Evolutionary conservation across 1,140 invertebrate species (phyloP), one percentile per base, ranked within the genome.

Genomic region (Vollenhovia emeryi): DNA sequence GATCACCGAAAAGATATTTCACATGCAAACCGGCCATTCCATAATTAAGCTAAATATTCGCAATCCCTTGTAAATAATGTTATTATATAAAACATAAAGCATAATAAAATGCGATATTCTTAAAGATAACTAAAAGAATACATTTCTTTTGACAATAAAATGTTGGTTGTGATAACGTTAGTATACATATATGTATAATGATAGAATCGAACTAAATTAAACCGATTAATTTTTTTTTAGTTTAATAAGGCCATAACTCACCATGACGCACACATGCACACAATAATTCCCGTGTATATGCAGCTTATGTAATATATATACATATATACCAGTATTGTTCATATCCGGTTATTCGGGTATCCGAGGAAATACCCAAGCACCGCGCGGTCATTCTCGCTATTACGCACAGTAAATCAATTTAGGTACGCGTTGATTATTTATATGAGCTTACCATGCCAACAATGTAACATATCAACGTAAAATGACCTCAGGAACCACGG

Each of bases 351-450:
- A 59, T 27, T 75, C 15, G n/a, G 9, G 24, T 75, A 43, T 55
- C 36, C 52, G 74, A 76, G 50, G 33, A 43, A 60, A 15, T 73
- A 40, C 7, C n/a, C n/a, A 33, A 55, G 21, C 18, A 8, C 6
- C 9, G 27, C 33, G n/a, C 21, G 15, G n/a, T 78, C 60, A 48
- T 78, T 78, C 33, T 24, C n/a, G 40, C n/a, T 76, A n/a, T 76
- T 66, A 33, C 43, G 27, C 27, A 64, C 27, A 13, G 15, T 66
- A 48, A 48, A 66, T 78, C n/a, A 78, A 78, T 78, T 64, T 66
- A 76, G 55, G 36, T 55, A n/a, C 27, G 59, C 60, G 75, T 79
- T 79, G 27, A 79, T 79, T 79, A 66, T 66, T 79, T 79, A 66
- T 36, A 50, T 45, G 57, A 60, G 55, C n/a, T 27, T 60, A 66